Conservation (phyloP, 1,140 invertebrate species). For the Caerostris darwini region DNA sequence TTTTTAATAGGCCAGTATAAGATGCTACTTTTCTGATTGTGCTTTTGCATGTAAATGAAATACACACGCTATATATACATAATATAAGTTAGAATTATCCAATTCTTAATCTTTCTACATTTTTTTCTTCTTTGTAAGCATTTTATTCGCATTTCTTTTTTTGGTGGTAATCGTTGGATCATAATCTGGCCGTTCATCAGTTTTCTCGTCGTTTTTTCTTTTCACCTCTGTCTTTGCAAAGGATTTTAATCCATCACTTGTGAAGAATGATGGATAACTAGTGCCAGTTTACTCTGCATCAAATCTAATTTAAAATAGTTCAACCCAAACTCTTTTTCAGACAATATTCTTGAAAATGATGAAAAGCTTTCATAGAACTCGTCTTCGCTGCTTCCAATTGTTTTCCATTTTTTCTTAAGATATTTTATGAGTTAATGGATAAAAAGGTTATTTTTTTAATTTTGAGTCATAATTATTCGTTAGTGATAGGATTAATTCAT, state of each 20-base stretch:
- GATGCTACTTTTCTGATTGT: too few relatives aligned
- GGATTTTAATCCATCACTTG: background rate
- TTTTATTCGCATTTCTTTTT: too few relatives aligned
- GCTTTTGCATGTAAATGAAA: too few relatives aligned
- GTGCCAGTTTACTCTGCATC: background rate
- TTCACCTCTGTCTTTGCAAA: background rate
- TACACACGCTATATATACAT: too few relatives aligned
- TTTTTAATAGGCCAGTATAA: too few relatives aligned
- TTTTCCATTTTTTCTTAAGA: background rate
- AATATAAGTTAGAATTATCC: too few relatives aligned
- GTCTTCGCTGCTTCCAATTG: background rate
- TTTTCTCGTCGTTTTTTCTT: background rate
- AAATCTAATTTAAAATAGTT: background rate
- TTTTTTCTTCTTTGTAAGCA: too few relatives aligned
- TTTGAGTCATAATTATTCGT: too few relatives aligned
- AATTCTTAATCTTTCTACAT: too few relatives aligned
- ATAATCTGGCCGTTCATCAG: background rate
- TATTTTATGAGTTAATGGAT: too few relatives aligned
- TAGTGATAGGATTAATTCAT: too few relatives aligned
- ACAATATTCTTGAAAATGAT: background rate
- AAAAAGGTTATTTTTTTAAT: too few relatives aligned
- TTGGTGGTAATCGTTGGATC: background rate
- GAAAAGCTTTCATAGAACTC: background rate
- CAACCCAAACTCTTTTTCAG: background rate
- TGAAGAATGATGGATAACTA: background rate